Percentiles rank a stretch among this genome's conserved stretches.
Conservation (phyloP, 1,140 invertebrate species). For the Elymnias hypermnestra region DNA sequence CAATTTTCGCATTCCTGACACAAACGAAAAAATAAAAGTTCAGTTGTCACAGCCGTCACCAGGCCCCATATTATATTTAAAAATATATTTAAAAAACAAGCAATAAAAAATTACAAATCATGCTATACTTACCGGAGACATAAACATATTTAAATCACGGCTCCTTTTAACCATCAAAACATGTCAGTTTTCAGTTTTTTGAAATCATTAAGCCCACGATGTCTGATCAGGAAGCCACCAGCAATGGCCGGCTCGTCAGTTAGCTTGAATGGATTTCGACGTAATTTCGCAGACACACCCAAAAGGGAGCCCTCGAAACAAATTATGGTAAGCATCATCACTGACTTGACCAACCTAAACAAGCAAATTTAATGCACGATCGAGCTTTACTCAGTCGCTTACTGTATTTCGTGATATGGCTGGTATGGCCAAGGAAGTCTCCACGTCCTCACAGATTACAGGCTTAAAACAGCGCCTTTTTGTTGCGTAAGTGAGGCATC, state of each 20-base stretch:
- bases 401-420: too few species aligned
- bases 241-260: background rate
- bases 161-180: conserved; percentile 1
- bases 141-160: background rate
- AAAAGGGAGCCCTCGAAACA: conserved; percentile 39
- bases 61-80: conserved; percentile 27
- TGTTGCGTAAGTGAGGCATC: too few species aligned
- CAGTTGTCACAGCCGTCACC: conserved; percentile 34
- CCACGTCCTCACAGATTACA: too few species aligned
- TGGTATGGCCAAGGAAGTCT: too few species aligned
- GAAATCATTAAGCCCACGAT: conserved; percentile 5
- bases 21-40: background rate
- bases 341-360: too few species aligned
- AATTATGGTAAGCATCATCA: conserved; percentile 29
- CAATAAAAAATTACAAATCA: conserved; percentile 1
- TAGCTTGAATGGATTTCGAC: conserved; percentile 5
- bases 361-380: too few species aligned
- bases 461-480: too few species aligned
- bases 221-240: conserved; percentile 14
- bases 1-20: background rate
- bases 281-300: conserved; percentile 38
- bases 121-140: conserved; percentile 4
- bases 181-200: conserved; percentile 5
- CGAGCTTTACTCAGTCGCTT: too few species aligned
- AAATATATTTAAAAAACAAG: conserved; percentile 7